A percentile compares a stretch with the other conserved stretches of the same genome.
These are phyloP conservation scores for Channa maculata DNA, from an alignment of 2,113 vertebrate genomes.

Conservation along the genomic window DNA sequence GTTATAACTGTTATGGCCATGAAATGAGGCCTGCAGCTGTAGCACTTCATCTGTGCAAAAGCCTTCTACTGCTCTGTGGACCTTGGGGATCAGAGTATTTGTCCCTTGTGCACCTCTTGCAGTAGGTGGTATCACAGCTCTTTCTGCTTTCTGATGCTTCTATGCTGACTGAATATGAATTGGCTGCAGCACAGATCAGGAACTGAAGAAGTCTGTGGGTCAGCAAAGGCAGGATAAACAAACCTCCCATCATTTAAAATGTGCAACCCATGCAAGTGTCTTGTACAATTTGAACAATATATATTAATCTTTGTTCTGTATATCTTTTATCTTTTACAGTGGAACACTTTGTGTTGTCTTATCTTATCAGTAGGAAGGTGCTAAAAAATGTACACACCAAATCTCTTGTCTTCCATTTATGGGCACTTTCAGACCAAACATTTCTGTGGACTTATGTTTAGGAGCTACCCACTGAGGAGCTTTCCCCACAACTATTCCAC, in stretches of 20 bases:
- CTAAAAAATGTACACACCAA: no score
- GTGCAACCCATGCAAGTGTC: not conserved
- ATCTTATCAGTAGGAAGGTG: no score
- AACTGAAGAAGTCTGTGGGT: constrained; percentile 27
- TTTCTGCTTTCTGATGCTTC: constrained; percentile 30
- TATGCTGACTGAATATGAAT: constrained; percentile 48
- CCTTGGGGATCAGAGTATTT: constrained; percentile 55
- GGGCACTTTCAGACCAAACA: no score
- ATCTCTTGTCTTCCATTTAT: no score
- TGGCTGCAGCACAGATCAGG: constrained; percentile 29
- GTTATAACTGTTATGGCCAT: constrained; percentile 10
- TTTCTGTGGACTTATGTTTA: no score
- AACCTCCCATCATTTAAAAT: constrained; percentile 14
- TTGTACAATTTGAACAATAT: no score
- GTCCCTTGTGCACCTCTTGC: constrained; percentile 49
- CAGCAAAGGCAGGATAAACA: constrained; percentile 18
- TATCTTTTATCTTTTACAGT: no score
- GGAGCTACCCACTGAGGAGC: no score
- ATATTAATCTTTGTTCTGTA: no score
- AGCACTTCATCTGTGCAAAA: constrained; percentile 39
- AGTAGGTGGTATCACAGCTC: constrained; percentile 33
- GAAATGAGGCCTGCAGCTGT: constrained; percentile 17
- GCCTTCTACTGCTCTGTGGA: constrained; percentile 53
- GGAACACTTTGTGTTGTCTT: no score
- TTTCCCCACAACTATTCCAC: no score